These are phyloP conservation scores for Valencia hispanica DNA, from an alignment of 2,797 vertebrate species.

Conservation along the genomic window DNA sequence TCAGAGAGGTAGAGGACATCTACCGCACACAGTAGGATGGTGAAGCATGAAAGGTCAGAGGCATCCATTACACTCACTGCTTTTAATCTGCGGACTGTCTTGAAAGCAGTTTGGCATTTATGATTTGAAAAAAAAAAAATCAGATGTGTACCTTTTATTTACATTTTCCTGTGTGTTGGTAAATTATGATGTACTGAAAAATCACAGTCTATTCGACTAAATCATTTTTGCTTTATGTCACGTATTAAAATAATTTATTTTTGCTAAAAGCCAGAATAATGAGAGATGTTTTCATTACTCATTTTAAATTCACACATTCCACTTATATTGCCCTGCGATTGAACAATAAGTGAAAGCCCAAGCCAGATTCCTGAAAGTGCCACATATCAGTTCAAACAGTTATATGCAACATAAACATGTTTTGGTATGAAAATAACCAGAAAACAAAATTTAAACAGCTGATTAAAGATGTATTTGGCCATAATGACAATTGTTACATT, in stretches of 20 bases:
- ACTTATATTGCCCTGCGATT: not conserved
- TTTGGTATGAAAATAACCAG: not conserved
- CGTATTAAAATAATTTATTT: not conserved
- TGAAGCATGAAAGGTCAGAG: conserved; percentile 40
- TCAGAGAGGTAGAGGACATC: conserved; percentile 30
- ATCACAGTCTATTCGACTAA: not conserved
- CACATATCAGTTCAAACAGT: not conserved
- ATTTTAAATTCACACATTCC: not conserved
- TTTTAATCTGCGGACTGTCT: conserved; percentile 19
- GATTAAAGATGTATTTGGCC: too few species aligned
- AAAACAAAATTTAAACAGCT: too few species aligned
- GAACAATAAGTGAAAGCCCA: not conserved
- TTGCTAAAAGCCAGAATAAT: not conserved
- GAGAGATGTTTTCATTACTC: not conserved
- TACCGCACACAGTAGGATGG: conserved; percentile 24
- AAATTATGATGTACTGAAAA: not conserved
- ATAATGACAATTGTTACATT: too few species aligned
- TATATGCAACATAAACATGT: not conserved
- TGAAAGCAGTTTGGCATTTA: not conserved
- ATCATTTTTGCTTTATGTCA: not conserved
- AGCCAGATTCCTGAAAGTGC: not conserved
- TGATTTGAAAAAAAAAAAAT: not conserved
- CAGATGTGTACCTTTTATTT: conserved; percentile 6
- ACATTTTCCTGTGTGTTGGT: not conserved
- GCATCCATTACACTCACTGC: conserved; percentile 14